Conservation (phyloP, 2,113 vertebrate species). For the Siniperca chuatsi region DNA sequence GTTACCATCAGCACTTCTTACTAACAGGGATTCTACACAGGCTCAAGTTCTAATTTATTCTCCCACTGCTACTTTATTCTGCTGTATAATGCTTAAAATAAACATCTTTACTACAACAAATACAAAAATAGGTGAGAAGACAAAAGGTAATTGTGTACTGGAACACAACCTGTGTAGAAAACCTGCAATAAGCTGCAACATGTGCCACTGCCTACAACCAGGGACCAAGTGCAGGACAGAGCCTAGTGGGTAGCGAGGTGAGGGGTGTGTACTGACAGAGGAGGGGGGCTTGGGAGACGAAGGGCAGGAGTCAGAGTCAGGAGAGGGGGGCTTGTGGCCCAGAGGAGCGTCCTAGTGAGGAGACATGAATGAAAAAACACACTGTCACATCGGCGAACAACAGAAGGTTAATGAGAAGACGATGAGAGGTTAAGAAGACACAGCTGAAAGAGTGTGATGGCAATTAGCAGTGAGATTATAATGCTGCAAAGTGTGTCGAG, state of each 20-base stretch:
- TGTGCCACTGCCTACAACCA: background rate
- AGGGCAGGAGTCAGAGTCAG: slow-evolving; percentile 90
- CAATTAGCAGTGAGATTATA: slow-evolving; percentile 47
- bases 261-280: slow-evolving; percentile 90
- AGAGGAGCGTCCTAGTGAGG: slow-evolving; percentile 85
- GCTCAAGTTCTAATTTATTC: background rate
- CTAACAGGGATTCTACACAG: slow-evolving; percentile 46
- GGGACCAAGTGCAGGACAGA: background rate
- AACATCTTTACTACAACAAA: background rate
- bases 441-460: slow-evolving; percentile 19
- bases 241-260: background rate
- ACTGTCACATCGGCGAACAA: slow-evolving; percentile 52
- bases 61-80: background rate
- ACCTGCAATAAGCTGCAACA: slow-evolving; percentile 26
- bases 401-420: slow-evolving; percentile 55
- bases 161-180: slow-evolving; percentile 48
- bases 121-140: background rate
- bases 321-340: slow-evolving; percentile 85
- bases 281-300: slow-evolving; percentile 92
- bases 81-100: no score
- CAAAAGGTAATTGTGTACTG: background rate
- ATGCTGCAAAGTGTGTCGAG: slow-evolving; percentile 5
- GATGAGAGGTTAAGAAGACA: slow-evolving; percentile 42
- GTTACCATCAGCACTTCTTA: background rate
- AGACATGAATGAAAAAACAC: slow-evolving; percentile 55